Percentiles rank a stretch among this genome's conserved stretches.
Evolutionary conservation across 2,888 invertebrate species (phyloP).

Genomic region (Andrena camellia): DNA sequence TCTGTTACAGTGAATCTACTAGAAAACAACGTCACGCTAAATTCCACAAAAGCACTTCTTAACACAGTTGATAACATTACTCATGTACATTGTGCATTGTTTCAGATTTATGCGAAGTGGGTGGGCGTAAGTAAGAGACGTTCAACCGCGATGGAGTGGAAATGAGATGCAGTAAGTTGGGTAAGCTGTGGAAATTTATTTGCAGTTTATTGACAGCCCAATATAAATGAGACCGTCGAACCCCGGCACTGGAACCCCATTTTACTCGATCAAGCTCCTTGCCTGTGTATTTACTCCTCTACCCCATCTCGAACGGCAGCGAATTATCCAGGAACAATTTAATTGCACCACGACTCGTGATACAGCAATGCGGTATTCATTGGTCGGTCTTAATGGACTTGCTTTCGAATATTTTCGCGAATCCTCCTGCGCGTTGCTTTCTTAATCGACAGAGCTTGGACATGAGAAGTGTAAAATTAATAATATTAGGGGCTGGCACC

Average conservation of each 20-base stretch:
- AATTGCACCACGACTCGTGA: constrained; percentile 41
- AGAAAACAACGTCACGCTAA: background rate
- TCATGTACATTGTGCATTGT: background rate
- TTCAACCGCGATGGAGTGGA: constrained; percentile 25
- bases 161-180: constrained; percentile 72
- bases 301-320: background rate
- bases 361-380: constrained; percentile 41
- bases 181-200: constrained; percentile 78
- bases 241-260: constrained; percentile 20
- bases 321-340: constrained; percentile 50
- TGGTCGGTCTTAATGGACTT: constrained; percentile 35
- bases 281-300: constrained; percentile 29
- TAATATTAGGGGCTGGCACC: background rate
- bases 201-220: constrained; percentile 79
- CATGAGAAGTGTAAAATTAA: background rate
- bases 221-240: constrained; percentile 78
- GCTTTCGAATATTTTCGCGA: constrained; percentile 28
- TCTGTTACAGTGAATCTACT: background rate
- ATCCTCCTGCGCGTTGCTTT: constrained; percentile 9
- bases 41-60: background rate
- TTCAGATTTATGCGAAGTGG: background rate
- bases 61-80: background rate
- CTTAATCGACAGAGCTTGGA: background rate
- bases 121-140: background rate
- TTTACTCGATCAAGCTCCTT: constrained; percentile 36